Percentiles rank a stretch among this genome's conserved stretches.
phyloP scores from a whole-genome alignment of 1,140 invertebrate species.

The Chionoecetes opilio region DNA sequence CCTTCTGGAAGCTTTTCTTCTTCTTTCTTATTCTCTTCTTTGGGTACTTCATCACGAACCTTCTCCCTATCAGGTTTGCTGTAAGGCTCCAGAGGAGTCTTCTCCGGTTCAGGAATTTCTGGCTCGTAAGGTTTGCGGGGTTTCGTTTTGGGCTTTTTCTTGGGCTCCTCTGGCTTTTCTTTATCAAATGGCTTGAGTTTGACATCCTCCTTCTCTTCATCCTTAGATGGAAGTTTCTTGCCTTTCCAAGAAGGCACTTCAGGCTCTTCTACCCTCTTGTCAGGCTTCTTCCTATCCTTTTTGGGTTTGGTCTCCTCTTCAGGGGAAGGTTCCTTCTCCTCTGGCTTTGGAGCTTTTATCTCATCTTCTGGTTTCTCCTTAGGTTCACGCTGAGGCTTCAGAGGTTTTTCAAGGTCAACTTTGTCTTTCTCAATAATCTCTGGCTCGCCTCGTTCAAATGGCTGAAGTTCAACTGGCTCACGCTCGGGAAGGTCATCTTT shows the following conservation, averaged over 20 bases:
- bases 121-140: conserved; percentile 70
- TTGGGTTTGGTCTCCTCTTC: conserved; percentile 70
- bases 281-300: conserved; percentile 67
- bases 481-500: conserved; percentile 68
- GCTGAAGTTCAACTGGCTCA: conserved; percentile 72
- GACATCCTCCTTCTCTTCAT: conserved; percentile 81
- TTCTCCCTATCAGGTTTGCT: conserved; percentile 70
- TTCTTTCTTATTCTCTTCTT: conserved; percentile 56
- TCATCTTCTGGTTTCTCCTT: conserved; percentile 56
- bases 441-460: conserved; percentile 65
- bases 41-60: conserved; percentile 78
- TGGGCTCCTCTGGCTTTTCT: conserved; percentile 70
- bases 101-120: conserved; percentile 71
- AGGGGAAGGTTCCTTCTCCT: conserved; percentile 40
- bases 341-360: conserved; percentile 65
- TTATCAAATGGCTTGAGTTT: conserved; percentile 77
- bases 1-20: conserved; percentile 63
- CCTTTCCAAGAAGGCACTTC: conserved; percentile 71
- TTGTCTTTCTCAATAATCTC: conserved; percentile 68
- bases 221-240: conserved; percentile 70
- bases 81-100: conserved; percentile 67
- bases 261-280: conserved; percentile 69
- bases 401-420: conserved; percentile 60
- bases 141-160: conserved; percentile 60
- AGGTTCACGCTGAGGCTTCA: conserved; percentile 70